Percentiles rank a stretch among this genome's conserved stretches.
Evolutionary conservation across 1,140 invertebrate genomes (phyloP).

Genomic region (Eubasilissa regina): DNA sequence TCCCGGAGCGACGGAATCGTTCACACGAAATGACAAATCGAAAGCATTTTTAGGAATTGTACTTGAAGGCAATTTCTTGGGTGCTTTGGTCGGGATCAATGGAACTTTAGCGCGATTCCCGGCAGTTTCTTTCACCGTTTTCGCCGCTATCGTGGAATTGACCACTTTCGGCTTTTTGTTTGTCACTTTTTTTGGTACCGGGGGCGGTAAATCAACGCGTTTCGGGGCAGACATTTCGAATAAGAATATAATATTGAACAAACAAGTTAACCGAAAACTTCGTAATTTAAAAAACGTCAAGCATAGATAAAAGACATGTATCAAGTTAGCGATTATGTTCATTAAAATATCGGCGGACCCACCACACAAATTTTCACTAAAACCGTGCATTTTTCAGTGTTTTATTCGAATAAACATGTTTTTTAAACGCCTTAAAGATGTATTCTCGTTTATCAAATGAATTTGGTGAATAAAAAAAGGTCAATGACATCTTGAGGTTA

Average conservation of each 20-base stretch:
- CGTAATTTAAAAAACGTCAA: too few relatives aligned
- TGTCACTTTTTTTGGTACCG: not conserved
- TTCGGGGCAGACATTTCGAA: not conserved
- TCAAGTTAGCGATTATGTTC: too few relatives aligned
- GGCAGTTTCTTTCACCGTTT: not conserved
- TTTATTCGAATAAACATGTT: too few relatives aligned
- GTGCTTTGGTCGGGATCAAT: not conserved
- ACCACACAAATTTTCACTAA: too few relatives aligned
- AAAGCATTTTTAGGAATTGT: constrained; percentile 1
- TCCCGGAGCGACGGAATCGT: not conserved
- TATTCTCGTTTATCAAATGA: too few relatives aligned
- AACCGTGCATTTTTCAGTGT: too few relatives aligned
- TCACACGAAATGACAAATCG: not conserved
- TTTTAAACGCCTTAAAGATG: too few relatives aligned
- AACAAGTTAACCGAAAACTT: not conserved
- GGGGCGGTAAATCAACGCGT: constrained; percentile 1
- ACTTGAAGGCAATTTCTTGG: not conserved
- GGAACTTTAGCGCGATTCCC: too few relatives aligned
- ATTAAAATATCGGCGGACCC: too few relatives aligned
- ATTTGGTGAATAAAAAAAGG: too few relatives aligned
- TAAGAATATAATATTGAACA: constrained; percentile 29
- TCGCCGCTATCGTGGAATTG: not conserved
- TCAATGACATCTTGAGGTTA: too few relatives aligned
- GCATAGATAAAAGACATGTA: too few relatives aligned
- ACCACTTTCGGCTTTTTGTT: not conserved